Evolutionary conservation across 2,113 vertebrate species (phyloP), one percentile per base, ranked within the genome.

Genomic region (Notarius quadriscutis): DNA sequence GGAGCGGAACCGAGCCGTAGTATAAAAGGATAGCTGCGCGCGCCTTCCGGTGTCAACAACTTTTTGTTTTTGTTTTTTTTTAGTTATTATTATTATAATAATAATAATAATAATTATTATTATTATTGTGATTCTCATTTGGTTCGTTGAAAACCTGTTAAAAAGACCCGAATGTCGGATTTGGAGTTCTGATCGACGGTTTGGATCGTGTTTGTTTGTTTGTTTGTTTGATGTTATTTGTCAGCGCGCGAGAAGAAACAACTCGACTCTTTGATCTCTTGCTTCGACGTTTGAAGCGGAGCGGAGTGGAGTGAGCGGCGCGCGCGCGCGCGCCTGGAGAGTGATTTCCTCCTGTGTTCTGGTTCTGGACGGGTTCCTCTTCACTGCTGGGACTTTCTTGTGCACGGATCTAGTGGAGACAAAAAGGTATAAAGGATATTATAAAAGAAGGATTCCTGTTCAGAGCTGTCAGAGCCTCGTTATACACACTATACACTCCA

Each of bases 1-100:
- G 92, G 92, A 94, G 92, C 91, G 30, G 63, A 93, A 90, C 94
- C 87, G 92, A 89, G 57, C 89, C 88, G 72, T 78, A 89, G 89
- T 88, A 90, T 87, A 89, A 87, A 77, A 89, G 55, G 18, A 81
- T 89, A 82, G 92, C 89, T 91, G 83, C 89, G 48, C 69, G 81
- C 89, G 48, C 69, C 77, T 91, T 91, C 91, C 87, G 89, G 89
- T 90, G 89, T 83, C 63, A 88, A 78, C 85, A 62, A 84, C 88
- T 79, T 22, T 62, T 10, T 85, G n/a, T n/a, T n/a, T n/a, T n/a
- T n/a, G n/a, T n/a, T 79, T 34, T 15, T 60, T 77, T 50, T 86
- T 78, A 17, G 53, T 15, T 81, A 80, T 51, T 14, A 58, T 77
- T 0, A 5, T 20, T 55, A n/a, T n/a, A n/a, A n/a, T 30, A 30